A percentile compares a stretch with the other conserved stretches of the same genome.
phyloP scores from a whole-genome alignment of 2,888 invertebrate genomes.

The Agriopis leucophaearia region DNA sequence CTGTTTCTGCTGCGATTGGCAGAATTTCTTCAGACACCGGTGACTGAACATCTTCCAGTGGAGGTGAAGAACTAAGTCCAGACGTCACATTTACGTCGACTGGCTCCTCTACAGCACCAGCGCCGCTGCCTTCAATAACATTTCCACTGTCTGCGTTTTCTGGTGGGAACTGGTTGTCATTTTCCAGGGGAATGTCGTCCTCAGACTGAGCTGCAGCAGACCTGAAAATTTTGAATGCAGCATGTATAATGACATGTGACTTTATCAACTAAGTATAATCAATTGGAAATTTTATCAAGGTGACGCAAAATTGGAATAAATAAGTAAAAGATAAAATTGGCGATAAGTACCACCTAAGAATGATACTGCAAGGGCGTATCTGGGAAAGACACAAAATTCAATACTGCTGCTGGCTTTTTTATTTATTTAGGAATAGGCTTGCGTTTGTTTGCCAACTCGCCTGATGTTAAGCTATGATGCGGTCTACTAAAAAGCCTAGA shows the following conservation, averaged over 20 bases:
- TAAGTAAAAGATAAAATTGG: constrained; percentile 74
- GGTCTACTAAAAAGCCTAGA: no score
- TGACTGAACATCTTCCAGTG: constrained; percentile 65
- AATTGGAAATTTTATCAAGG: constrained; percentile 66
- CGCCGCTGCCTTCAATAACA: constrained; percentile 71
- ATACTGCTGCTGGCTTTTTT: background rate
- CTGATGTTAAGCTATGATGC: no score
- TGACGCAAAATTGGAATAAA: constrained; percentile 74
- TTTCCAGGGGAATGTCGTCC: constrained; percentile 75
- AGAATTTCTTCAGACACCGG: constrained; percentile 49
- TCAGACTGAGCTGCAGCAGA: constrained; percentile 63
- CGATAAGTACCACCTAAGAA: constrained; percentile 60
- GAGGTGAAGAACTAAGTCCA: constrained; percentile 46
- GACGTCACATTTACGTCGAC: constrained; percentile 50
- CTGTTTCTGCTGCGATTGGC: constrained; percentile 37
- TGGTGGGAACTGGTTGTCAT: constrained; percentile 77
- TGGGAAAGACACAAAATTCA: constrained; percentile 36
- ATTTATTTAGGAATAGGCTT: no score
- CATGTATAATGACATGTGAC: constrained; percentile 61
- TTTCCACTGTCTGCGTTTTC: constrained; percentile 62
- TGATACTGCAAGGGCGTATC: constrained; percentile 70
- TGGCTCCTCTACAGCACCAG: constrained; percentile 62
- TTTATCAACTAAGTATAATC: constrained; percentile 56
- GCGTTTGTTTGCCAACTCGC: no score
- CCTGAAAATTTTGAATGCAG: constrained; percentile 43